These are phyloP conservation scores for Phalacrocorax aristotelis DNA, from an alignment of 2,113 vertebrate genomes.

Conservation along the genomic window DNA sequence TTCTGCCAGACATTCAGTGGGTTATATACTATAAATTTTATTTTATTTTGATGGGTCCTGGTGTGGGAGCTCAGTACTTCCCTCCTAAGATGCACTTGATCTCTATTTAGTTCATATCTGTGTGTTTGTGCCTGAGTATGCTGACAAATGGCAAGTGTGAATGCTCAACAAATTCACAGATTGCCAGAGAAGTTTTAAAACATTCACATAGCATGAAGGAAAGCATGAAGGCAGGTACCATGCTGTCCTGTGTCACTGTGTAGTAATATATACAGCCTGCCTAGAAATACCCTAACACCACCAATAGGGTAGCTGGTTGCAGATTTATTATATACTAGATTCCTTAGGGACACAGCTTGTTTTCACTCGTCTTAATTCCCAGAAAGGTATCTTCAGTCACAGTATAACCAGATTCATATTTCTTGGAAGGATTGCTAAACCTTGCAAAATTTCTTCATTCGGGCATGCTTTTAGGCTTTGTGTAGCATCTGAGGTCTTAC, in stretches of 20 bases:
- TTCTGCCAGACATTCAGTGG: conserved; percentile 13
- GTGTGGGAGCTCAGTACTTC: neutral
- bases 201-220: neutral
- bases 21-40: conserved; percentile 28
- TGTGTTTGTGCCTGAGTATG: neutral
- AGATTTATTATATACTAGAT: neutral
- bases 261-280: neutral
- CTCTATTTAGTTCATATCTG: neutral
- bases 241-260: neutral
- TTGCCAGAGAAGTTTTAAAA: neutral
- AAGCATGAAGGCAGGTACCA: neutral
- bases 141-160: neutral
- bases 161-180: neutral
- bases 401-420: neutral
- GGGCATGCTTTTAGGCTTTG: neutral
- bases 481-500: neutral
- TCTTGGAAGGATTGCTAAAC: neutral
- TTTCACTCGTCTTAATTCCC: neutral
- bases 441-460: neutral
- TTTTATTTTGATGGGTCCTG: conserved; percentile 41
- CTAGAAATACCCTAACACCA: neutral
- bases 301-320: neutral
- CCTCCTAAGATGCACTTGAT: neutral
- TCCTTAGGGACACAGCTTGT: neutral
- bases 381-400: neutral